Percentiles rank a stretch among this genome's conserved stretches.
These are phyloP conservation scores for Okapia johnstoni DNA, from an alignment of 2,113 vertebrate species.

Conservation along the genomic window DNA sequence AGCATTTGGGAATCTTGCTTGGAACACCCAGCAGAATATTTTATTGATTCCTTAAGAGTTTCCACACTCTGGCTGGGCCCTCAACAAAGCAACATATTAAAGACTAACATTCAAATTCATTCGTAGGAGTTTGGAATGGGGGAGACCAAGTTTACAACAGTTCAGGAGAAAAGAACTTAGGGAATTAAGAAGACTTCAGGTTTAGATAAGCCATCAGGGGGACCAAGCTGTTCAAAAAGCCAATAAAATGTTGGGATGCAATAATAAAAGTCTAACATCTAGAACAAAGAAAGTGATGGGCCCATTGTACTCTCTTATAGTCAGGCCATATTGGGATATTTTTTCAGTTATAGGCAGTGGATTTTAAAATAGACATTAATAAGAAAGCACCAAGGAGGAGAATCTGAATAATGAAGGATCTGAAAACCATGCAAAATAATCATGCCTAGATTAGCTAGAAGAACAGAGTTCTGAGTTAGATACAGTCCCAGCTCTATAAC, in stretches of 20 bases:
- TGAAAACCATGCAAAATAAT: neutral
- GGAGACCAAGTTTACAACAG: neutral
- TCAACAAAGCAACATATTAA: neutral
- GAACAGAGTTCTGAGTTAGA: neutral
- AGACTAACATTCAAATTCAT: neutral
- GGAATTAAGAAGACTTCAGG: neutral
- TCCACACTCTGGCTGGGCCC: neutral
- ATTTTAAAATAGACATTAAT: neutral
- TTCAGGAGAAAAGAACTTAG: neutral
- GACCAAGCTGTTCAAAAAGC: neutral
- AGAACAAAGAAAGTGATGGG: neutral
- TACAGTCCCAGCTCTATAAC: neutral
- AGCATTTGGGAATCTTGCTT: constrained; percentile 28
- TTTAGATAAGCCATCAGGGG: neutral
- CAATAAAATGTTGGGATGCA: neutral
- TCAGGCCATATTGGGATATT: neutral
- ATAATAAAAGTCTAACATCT: neutral
- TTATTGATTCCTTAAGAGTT: constrained; percentile 53
- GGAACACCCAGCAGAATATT: constrained; percentile 38
- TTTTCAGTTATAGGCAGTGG: neutral
- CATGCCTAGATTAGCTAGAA: neutral
- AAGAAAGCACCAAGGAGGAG: neutral
- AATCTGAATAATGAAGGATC: neutral
- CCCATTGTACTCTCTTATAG: neutral
- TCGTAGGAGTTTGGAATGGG: neutral